phyloP scores from a whole-genome alignment of 2,888 invertebrate genomes.

The Macrosiphum euphorbiae region DNA sequence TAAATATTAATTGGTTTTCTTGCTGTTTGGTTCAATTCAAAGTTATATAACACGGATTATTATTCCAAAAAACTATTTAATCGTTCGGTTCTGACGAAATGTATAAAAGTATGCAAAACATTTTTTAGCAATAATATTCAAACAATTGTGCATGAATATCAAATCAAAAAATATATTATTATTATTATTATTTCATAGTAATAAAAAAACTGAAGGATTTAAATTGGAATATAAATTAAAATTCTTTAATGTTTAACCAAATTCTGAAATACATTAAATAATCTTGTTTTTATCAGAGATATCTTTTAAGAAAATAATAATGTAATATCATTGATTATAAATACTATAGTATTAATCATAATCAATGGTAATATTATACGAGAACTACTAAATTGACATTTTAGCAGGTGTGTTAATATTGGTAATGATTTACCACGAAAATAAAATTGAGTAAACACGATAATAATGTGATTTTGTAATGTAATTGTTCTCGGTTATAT shows the following conservation, averaged over 20 bases:
- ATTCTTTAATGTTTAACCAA: background rate
- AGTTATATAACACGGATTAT: background rate
- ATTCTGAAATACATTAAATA: background rate
- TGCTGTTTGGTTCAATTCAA: background rate
- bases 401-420: background rate
- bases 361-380: no score
- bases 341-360: background rate
- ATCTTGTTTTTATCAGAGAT: background rate
- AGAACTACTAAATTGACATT: background rate
- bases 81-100: background rate
- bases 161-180: background rate
- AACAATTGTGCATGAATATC: background rate
- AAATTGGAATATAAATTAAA: constrained; percentile 12
- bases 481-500: background rate
- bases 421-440: background rate
- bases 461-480: background rate
- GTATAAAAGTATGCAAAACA: background rate
- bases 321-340: background rate
- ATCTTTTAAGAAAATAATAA: background rate
- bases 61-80: background rate
- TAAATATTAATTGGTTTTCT: background rate
- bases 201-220: background rate
- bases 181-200: background rate
- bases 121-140: background rate
- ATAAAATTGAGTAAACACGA: background rate